A percentile compares a stretch with the other conserved stretches of the same genome.
Conservation (phyloP, 37 sponge, comb jelly and placozoan genomes). For the Beroe forskalii region DNA sequence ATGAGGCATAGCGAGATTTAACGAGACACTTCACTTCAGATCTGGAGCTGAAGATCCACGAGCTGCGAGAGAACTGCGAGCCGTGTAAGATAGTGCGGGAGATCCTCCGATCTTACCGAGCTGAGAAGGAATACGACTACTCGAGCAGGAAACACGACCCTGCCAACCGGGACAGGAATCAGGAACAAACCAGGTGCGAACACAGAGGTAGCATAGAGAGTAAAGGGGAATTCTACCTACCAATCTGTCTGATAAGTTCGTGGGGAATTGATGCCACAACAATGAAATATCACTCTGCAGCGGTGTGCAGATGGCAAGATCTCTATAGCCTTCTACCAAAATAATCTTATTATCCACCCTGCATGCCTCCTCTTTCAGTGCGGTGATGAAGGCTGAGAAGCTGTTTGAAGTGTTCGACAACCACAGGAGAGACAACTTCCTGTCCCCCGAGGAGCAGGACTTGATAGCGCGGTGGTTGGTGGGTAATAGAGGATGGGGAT, state of each 20-base stretch:
- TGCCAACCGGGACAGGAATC: neutral
- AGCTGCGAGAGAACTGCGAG: constrained; percentile 1
- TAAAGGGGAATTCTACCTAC: no score
- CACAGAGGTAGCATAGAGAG: no score
- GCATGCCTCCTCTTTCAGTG: no score
- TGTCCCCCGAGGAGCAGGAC: neutral
- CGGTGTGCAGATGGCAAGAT: no score
- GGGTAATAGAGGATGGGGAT: no score
- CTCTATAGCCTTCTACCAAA: no score
- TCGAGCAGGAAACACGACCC: neutral
- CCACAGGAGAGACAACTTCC: constrained; percentile 13
- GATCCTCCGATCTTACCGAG: neutral
- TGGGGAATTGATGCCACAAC: no score
- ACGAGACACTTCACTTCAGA: neutral
- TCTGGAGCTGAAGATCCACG: neutral
- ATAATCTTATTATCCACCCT: no score
- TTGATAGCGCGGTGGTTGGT: constrained; percentile 29
- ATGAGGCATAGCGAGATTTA: no score
- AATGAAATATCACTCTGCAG: no score
- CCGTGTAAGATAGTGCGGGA: constrained; percentile 20
- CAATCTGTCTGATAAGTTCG: no score
- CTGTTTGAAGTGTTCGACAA: constrained; percentile 3
- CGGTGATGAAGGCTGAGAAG: neutral
- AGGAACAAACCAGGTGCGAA: neutral
- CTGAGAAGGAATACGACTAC: neutral